These are phyloP conservation scores for Caloenas nicobarica DNA, from an alignment of 2,113 vertebrate genomes.

Conservation along the genomic window DNA sequence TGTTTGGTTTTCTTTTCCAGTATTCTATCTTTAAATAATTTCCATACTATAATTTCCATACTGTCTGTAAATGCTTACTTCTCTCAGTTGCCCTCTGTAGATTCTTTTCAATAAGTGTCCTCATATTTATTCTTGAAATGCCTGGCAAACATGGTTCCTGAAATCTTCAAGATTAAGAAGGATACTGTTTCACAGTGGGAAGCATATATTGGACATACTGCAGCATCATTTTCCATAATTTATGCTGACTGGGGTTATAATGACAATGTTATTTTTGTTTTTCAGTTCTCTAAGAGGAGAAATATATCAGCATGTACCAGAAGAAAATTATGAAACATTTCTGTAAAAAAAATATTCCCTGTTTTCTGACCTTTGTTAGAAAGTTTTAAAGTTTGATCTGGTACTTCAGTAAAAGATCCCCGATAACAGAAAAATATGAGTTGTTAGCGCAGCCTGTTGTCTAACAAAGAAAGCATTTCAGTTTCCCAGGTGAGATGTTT, in stretches of 20 bases:
- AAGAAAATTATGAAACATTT: not conserved
- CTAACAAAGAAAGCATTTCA: conserved; percentile 63
- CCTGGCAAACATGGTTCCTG: not conserved
- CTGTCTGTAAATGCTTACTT: not conserved
- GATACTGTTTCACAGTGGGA: conserved; percentile 18
- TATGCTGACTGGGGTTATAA: conserved; percentile 31
- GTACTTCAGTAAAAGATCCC: not conserved
- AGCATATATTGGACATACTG: not conserved
- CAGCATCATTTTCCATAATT: conserved; percentile 36
- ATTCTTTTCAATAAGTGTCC: not conserved
- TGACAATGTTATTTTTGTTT: conserved; percentile 25
- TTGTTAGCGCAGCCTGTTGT: conserved; percentile 52
- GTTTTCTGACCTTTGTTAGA: conserved; percentile 26
- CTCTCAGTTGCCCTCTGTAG: not conserved
- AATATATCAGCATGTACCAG: not conserved
- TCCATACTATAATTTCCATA: not conserved
- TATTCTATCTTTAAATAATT: not conserved
- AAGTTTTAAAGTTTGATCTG: conserved; percentile 46
- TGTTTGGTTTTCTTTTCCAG: not conserved
- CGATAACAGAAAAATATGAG: conserved; percentile 19
- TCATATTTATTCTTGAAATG: conserved; percentile 37
- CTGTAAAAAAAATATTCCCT: not conserved
- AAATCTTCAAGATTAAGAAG: conserved; percentile 29
- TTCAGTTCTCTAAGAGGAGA: not conserved
- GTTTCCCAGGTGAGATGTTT: conserved; percentile 69